Evolutionary conservation across 2,888 invertebrate genomes (phyloP), one percentile per base, ranked within the genome.

Genomic region (Trilocha varians): DNA sequence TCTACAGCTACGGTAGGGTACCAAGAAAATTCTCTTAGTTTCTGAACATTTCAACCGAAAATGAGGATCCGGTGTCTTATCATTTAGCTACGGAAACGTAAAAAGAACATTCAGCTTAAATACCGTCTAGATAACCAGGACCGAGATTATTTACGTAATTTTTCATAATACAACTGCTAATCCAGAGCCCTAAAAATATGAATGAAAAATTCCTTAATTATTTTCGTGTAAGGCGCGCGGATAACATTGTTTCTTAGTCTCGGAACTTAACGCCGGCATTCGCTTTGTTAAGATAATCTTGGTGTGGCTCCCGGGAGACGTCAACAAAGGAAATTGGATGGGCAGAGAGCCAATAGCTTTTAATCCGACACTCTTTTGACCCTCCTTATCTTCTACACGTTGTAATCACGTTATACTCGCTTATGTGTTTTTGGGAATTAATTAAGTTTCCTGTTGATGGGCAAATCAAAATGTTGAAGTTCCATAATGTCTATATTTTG

Each of bases 251-350:
- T 74, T 75, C 70, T 60, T 51, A 41, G 57, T 61, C 64, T 61
- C 62, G 58, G 11, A 70, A 72, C 66, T 76, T 67, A 57, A 65
- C 62, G 56, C 52, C 64, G 70, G 68, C 70, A 74, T 39, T 75
- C 68, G 78, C 76, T 78, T 80, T 84, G 80, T 78, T 83, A 76
- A 78, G 82, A 83, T 83, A 77, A 85, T 84, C 82, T 78, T 64
- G 65, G 71, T 67, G 67, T 58, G 66, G 68, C 61, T 70, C 82
- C 75, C 79, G 40, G 34, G 78, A 70, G 82, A 78, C 78, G 70
- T 80, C 79, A 82, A 80, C 83, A 84, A 83, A 84, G 83, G 77
- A 84, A 79, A 85, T 85, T 82, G 83, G 83, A 84, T 84, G 82
- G 83, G 84, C 83, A 83, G 78, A 68, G 73, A 69, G 82, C 80